phyloP scores from a whole-genome alignment of 2,888 invertebrate species.

The Aquatica leii region DNA sequence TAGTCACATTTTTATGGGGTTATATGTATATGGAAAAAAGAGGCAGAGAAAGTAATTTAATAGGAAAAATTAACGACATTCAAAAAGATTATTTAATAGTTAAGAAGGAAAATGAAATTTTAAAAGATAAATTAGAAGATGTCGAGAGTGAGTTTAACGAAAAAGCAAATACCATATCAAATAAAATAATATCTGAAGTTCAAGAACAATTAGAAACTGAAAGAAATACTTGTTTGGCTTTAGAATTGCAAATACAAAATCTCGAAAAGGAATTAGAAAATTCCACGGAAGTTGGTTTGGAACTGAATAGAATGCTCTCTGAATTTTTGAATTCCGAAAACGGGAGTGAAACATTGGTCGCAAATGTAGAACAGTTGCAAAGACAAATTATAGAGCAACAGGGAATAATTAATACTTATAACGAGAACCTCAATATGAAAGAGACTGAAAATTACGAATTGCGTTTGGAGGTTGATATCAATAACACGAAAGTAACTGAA shows the following conservation, averaged over 20 bases:
- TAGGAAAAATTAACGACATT: slow-evolving; percentile 72
- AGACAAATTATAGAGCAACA: slow-evolving; percentile 72
- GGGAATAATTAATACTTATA: slow-evolving; percentile 64
- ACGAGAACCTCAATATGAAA: slow-evolving; percentile 63
- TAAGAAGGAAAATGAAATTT: slow-evolving; percentile 71
- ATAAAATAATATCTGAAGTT: slow-evolving; percentile 74
- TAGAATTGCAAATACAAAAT: slow-evolving; percentile 74
- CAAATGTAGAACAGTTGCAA: slow-evolving; percentile 73
- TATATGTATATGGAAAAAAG: slow-evolving; percentile 81
- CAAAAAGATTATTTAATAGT: slow-evolving; percentile 69
- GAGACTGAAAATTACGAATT: slow-evolving; percentile 66
- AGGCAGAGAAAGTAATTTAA: slow-evolving; percentile 73
- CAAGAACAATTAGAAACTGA: slow-evolving; percentile 70
- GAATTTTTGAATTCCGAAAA: slow-evolving; percentile 74
- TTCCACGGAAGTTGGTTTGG: slow-evolving; percentile 81
- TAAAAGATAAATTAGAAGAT: slow-evolving; percentile 64
- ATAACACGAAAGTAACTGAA: slow-evolving; percentile 55
- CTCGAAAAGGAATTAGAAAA: slow-evolving; percentile 80
- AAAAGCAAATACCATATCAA: slow-evolving; percentile 65
- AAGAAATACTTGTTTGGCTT: slow-evolving; percentile 60
- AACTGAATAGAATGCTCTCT: slow-evolving; percentile 73
- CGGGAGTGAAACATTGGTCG: slow-evolving; percentile 69
- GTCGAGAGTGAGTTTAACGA: slow-evolving; percentile 23
- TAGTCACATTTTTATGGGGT: slow-evolving; percentile 76
- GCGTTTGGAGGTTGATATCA: slow-evolving; percentile 57